Evolutionary conservation across 2,113 vertebrate species (phyloP), one percentile per base, ranked within the genome.

Genomic region (Grantiella picta): DNA sequence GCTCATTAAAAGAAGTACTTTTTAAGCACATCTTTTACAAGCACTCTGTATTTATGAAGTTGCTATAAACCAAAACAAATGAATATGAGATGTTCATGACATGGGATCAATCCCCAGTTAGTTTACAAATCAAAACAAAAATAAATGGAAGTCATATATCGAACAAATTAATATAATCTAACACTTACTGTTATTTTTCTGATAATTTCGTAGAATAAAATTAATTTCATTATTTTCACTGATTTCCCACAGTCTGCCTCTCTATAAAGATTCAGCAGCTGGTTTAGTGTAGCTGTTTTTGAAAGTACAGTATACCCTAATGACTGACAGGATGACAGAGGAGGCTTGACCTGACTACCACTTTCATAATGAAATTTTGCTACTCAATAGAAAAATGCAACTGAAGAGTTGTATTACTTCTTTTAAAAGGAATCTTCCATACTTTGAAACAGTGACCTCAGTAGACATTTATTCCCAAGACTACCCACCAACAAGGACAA

Each of bases 341-440:
- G 35, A 89, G 38, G 49, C 84, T 89, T 95, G 86, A 97, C 96
- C 92, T 80, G 77, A 88, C 84, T 45, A 91, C 40, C 69, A 70
- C 82, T 95, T 96, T 68, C 78, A 61, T 94, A 94, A 96, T 94
- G 78, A 94, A 82, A 75, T 86, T 95, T 86, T 50, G 83, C 47
- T 80, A n/a, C 91, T 86, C 82, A 76, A 76, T 15, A 95, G 61
- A 84, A 57, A 94, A 94, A 96, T 53, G 69, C 90, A 92, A 93
- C 81, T 86, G 68, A 82, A 79, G 64, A 84, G 42, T 23, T 77
- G n/a, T 56, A 94, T 78, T 91, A 45, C 79, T 86, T 82, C 66
- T 70, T 88, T 84, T 85, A 68, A 93, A 92, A 93, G 29, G 47
- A 89, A 79, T 76, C 82, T 82, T 92, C 59, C 40, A 40, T 56